phyloP scores from a whole-genome alignment of 2,888 invertebrate species.

The Drosophila paracracens region DNA sequence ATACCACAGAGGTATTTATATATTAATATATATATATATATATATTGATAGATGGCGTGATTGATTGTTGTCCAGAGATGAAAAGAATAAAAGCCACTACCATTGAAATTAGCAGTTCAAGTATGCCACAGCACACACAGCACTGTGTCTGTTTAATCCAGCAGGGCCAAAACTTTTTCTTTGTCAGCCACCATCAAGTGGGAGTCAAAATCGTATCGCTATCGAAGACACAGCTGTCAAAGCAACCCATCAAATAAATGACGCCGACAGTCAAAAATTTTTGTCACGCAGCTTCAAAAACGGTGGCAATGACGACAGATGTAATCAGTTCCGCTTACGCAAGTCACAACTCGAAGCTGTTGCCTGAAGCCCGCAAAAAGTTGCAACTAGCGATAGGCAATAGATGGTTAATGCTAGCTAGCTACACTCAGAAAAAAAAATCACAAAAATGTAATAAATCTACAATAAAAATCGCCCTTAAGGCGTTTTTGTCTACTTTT shows the following conservation, averaged over 20 bases:
- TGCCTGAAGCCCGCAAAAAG: slow-evolving; percentile 30
- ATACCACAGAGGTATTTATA: slow-evolving; percentile 35
- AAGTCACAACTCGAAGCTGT: slow-evolving; percentile 56
- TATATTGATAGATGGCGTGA: slow-evolving; percentile 52
- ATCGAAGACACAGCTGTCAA: slow-evolving; percentile 69
- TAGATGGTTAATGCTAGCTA: slow-evolving; percentile 37
- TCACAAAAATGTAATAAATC: not conserved
- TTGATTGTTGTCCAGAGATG: slow-evolving; percentile 61
- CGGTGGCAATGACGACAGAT: slow-evolving; percentile 44
- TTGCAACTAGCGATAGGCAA: slow-evolving; percentile 62
- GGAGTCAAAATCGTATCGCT: slow-evolving; percentile 34
- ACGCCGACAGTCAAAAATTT: slow-evolving; percentile 64
- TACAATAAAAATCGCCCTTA: not conserved
- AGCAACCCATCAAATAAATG: slow-evolving; percentile 70
- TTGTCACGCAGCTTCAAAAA: slow-evolving; percentile 72
- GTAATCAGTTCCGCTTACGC: slow-evolving; percentile 77
- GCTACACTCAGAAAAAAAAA: not conserved
- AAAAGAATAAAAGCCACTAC: slow-evolving; percentile 32
- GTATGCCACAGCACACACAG: slow-evolving; percentile 34
- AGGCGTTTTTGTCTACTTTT: not conserved
- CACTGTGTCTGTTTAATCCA: slow-evolving; percentile 12
- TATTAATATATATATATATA: slow-evolving; percentile 16
- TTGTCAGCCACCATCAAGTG: slow-evolving; percentile 27
- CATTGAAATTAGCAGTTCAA: slow-evolving; percentile 60
- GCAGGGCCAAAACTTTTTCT: slow-evolving; percentile 17